Conservation (phyloP, 2,797 vertebrate species). For the Pseudomugil gertrudae region DNA sequence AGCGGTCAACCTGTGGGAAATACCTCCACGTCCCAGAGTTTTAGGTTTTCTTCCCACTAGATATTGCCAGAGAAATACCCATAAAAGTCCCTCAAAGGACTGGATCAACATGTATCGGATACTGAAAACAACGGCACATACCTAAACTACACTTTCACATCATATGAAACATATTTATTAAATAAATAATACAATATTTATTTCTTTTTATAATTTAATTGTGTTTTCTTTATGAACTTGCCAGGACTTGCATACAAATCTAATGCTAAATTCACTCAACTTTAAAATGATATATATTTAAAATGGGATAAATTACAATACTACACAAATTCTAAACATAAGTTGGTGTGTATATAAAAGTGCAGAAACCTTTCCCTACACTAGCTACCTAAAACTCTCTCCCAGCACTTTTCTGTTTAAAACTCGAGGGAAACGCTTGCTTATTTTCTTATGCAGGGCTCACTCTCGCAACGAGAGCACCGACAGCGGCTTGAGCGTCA, state of each 20-base stretch:
- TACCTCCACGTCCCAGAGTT: too few relatives aligned
- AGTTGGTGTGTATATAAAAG: not conserved
- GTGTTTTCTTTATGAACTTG: not conserved
- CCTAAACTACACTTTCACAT: not conserved
- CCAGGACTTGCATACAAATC: not conserved
- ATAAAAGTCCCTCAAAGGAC: too few relatives aligned
- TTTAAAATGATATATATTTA: not conserved
- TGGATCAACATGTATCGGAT: too few relatives aligned
- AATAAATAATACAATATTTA: not conserved
- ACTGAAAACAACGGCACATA: too few relatives aligned
- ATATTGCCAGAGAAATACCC: too few relatives aligned
- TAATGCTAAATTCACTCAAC: not conserved
- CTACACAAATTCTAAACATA: not conserved
- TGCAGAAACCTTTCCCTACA: too few relatives aligned
- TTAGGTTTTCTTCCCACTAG: too few relatives aligned
- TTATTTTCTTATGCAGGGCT: conserved; percentile 78
- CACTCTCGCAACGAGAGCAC: conserved; percentile 96
- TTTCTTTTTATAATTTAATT: not conserved
- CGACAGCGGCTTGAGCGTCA: conserved; percentile 94
- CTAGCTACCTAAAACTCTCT: not conserved
- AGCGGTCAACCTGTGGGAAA: not conserved
- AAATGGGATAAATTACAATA: not conserved
- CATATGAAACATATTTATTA: not conserved
- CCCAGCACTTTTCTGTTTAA: not conserved
- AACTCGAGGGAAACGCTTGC: not conserved